A percentile compares a stretch with the other conserved stretches of the same genome.
Conservation (phyloP, 2,888 invertebrate species). For the Halocaridina rubra region DNA sequence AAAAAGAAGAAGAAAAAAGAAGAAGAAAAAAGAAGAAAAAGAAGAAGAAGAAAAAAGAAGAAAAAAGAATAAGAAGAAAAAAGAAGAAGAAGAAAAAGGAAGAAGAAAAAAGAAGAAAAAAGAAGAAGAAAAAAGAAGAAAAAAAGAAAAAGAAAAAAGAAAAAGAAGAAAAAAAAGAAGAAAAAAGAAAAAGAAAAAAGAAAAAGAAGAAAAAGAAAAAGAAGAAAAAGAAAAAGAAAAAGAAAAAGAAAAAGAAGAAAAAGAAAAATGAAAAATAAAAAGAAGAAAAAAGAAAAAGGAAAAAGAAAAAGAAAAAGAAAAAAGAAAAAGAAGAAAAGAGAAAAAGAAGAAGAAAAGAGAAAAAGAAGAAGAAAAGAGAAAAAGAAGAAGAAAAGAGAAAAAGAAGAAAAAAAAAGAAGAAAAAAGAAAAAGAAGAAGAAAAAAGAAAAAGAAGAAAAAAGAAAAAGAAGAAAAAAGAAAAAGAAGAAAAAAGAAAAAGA, state of each 20-base stretch:
- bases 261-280: background rate
- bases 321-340: background rate
- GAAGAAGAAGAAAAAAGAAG: background rate
- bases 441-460: no score
- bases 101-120: background rate
- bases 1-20: background rate
- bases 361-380: background rate
- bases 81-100: background rate
- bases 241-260: background rate
- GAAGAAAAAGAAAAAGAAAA: background rate
- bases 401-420: no score
- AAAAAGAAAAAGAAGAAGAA: no score
- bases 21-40: background rate
- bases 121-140: background rate
- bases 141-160: background rate
- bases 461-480: no score
- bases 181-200: background rate
- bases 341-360: background rate
- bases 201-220: background rate
- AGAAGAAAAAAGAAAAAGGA: no score
- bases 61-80: background rate
- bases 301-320: no score
- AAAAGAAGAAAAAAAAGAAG: background rate
- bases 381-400: background rate
- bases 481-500: no score